Evolutionary conservation across 2,888 invertebrate genomes (phyloP).

Genomic region (Sylvicola fuscatus): DNA sequence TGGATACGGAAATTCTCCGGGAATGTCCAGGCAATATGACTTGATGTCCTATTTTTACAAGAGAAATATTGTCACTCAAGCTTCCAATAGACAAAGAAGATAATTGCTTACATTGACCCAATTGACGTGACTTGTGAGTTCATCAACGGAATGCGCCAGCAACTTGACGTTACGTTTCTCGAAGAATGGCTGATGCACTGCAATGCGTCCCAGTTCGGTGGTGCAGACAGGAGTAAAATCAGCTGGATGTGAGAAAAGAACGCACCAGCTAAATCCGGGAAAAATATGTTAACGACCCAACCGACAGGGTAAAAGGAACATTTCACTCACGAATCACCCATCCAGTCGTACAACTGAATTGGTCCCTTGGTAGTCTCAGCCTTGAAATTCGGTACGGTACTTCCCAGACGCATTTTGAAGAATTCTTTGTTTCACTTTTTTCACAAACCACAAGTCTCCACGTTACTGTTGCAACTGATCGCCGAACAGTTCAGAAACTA

Average conservation of each 20-base stretch:
- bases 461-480: no score
- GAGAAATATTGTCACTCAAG: neutral
- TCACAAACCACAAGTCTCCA: no score
- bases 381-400: constrained; percentile 53
- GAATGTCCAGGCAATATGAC: constrained; percentile 45
- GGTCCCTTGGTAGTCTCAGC: constrained; percentile 50
- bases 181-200: constrained; percentile 46
- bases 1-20: constrained; percentile 56
- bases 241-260: constrained; percentile 72
- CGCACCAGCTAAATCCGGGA: constrained; percentile 49
- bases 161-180: constrained; percentile 50
- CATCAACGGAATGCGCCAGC: constrained; percentile 62
- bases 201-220: constrained; percentile 60
- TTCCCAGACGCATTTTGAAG: constrained; percentile 43
- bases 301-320: neutral
- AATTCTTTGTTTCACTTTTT: neutral
- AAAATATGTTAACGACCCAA: neutral
- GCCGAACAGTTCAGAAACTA: no score
- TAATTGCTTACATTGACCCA: constrained; percentile 42
- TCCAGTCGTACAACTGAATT: constrained; percentile 59
- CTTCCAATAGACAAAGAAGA: no score
- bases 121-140: constrained; percentile 45
- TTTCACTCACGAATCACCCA: constrained; percentile 48
- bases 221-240: constrained; percentile 85
- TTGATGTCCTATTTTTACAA: constrained; percentile 33